Evolutionary conservation across 2,888 invertebrate genomes (phyloP).

Genomic region (Teleiodes luculella): DNA sequence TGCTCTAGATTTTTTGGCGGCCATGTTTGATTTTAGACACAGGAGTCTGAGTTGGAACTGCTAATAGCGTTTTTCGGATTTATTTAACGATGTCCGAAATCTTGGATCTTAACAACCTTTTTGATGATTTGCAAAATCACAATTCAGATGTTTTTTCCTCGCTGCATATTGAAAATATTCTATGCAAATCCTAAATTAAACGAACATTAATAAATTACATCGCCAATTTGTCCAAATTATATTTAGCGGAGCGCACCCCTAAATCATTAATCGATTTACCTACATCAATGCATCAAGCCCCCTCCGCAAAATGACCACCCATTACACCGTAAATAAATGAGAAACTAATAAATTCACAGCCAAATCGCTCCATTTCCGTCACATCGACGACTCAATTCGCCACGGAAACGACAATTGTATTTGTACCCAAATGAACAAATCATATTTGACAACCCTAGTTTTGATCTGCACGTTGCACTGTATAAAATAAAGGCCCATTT

Average conservation of each 20-base stretch:
- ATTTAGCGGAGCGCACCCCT: neutral
- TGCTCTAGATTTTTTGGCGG: no score
- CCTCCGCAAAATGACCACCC: slow-evolving; percentile 50
- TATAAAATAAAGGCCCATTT: neutral
- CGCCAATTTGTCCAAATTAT: neutral
- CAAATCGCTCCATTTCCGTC: slow-evolving; percentile 71
- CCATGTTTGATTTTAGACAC: no score
- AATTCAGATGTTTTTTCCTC: neutral
- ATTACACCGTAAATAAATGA: slow-evolving; percentile 55
- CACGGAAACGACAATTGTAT: slow-evolving; percentile 49
- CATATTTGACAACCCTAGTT: neutral
- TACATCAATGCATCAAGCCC: slow-evolving; percentile 56
- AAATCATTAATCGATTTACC: slow-evolving; percentile 61
- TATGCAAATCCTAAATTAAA: neutral
- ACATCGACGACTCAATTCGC: slow-evolving; percentile 62
- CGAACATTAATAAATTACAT: neutral
- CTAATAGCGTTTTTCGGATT: no score
- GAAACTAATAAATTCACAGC: slow-evolving; percentile 59
- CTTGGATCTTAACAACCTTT: no score
- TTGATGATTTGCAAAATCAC: no score
- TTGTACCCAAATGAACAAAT: slow-evolving; percentile 18
- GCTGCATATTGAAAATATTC: neutral
- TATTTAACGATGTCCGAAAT: no score
- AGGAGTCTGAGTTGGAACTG: no score
- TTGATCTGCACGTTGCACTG: neutral